These are phyloP conservation scores for Fabriciana adippe DNA, from an alignment of 2,888 invertebrate species.

Conservation along the genomic window DNA sequence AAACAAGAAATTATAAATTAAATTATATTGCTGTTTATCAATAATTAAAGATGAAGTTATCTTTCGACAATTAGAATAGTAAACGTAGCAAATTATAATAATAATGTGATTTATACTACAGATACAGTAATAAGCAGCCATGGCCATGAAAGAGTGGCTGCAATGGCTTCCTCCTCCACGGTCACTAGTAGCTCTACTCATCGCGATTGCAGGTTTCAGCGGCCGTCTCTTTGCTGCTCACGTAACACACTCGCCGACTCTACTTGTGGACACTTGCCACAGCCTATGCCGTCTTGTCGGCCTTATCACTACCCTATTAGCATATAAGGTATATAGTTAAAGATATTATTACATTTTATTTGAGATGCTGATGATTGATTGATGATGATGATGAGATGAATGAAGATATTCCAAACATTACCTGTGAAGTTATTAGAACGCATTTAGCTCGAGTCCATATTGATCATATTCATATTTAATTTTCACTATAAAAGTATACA, in stretches of 20 bases:
- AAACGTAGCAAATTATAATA: not conserved
- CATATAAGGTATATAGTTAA: slow-evolving; percentile 66
- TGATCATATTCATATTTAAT: no score
- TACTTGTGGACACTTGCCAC: slow-evolving; percentile 96
- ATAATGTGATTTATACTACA: slow-evolving; percentile 1
- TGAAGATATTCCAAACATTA: not conserved
- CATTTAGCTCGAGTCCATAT: no score
- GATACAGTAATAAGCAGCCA: slow-evolving; percentile 49
- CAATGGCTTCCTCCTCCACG: slow-evolving; percentile 88
- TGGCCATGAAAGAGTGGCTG: slow-evolving; percentile 91
- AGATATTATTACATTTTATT: not conserved
- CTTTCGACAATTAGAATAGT: no score
- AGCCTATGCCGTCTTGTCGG: slow-evolving; percentile 96
- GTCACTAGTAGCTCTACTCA: slow-evolving; percentile 87
- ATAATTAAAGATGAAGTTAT: no score
- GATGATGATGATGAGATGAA: no score
- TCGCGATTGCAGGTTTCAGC: slow-evolving; percentile 89
- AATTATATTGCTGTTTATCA: no score
- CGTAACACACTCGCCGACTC: slow-evolving; percentile 94
- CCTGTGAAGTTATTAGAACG: no score
- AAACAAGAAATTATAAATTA: no score
- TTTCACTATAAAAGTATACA: no score
- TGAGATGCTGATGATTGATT: no score
- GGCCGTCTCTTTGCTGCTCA: slow-evolving; percentile 93
- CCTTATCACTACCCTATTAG: slow-evolving; percentile 79